Base-by-base conservation (phyloP, 2,113 vertebrate genomes). In the Epinephelus fuscoguttatus region DNA sequence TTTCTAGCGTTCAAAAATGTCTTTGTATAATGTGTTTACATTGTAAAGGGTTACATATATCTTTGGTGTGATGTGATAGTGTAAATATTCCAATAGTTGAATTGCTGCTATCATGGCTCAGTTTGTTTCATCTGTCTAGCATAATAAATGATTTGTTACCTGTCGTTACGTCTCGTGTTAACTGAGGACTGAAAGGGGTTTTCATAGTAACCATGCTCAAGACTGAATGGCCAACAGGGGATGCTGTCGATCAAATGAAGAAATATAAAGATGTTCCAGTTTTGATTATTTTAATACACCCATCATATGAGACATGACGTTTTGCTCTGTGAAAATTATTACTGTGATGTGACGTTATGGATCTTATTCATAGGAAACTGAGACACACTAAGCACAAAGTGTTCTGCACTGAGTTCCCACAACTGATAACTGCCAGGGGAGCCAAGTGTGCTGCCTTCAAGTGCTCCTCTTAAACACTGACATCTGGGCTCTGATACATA, bases 91-190 rank as follows among this genome's bases (percentile, higher is more conserved):
- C 87, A 92, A 91, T 94, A 90, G 91, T 91, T 92, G 86, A 94
- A 93, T 92, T 95, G 95, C 95, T 96, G 95, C 95, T 96, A 95
- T 93, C 91, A 91, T 94, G 94, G 90, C 88, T 91, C 91, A 78
- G 87, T 94, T 91, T 94, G 86, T 92, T 92, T 93, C 85, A 92
- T 95, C 89, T 92, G 89, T 94, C 87, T 93, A 89, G 84, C 91
- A 86, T 91, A 96, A 96, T 95, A 95, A 95, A 96, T 92, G 64
- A 93, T 90, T 94, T 94, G 89, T 93, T 93, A 93, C 80, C 82
- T 88, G 87, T 94, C 72, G 0, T 27, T 42, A 6, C 57, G 15
- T 55, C 73, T 72, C 3, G 21, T 59, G 27, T 66, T 64, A 9
- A 53, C 53, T 70, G 55, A 6, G 2, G 71, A 17, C 17, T 45